Percentiles rank a stretch among this genome's conserved stretches.
These are phyloP conservation scores for Drosophila littoralis DNA, from an alignment of 1,140 invertebrate genomes.

Conservation along the genomic window DNA sequence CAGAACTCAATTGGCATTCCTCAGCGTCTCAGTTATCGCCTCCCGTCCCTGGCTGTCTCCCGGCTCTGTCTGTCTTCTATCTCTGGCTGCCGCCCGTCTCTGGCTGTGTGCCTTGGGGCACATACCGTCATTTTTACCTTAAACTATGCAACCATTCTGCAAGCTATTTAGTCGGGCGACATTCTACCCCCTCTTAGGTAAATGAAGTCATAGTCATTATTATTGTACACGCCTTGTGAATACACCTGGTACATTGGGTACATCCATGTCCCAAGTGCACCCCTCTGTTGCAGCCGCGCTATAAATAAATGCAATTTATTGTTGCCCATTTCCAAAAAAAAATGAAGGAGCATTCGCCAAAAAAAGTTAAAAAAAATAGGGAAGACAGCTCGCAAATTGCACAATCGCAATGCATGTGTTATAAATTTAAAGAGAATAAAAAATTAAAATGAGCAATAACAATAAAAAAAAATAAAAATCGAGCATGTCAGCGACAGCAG, in stretches of 20 bases:
- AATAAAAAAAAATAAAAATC: constrained; percentile 42
- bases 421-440: constrained; percentile 44
- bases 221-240: constrained; percentile 19
- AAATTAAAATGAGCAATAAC: constrained; percentile 10
- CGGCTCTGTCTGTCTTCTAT: not conserved
- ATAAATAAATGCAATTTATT: constrained; percentile 52
- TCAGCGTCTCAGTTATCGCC: constrained; percentile 12
- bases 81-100: not conserved
- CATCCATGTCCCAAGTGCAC: not conserved
- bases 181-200: not conserved
- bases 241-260: not conserved
- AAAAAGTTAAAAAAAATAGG: constrained; percentile 16
- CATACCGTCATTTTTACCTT: constrained; percentile 30
- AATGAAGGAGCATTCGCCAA: constrained; percentile 7
- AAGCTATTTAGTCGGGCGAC: constrained; percentile 4
- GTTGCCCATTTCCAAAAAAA: constrained; percentile 42
- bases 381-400: constrained; percentile 49
- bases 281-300: not conserved
- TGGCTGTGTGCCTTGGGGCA: not conserved
- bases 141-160: constrained; percentile 44
- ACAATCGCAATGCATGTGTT: constrained; percentile 56
- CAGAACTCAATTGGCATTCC: constrained; percentile 31
- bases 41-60: not conserved
- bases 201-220: constrained; percentile 37
- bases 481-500: constrained; percentile 32